Conservation (phyloP, 2,888 invertebrate genomes). For the Pelosia muscerda region DNA sequence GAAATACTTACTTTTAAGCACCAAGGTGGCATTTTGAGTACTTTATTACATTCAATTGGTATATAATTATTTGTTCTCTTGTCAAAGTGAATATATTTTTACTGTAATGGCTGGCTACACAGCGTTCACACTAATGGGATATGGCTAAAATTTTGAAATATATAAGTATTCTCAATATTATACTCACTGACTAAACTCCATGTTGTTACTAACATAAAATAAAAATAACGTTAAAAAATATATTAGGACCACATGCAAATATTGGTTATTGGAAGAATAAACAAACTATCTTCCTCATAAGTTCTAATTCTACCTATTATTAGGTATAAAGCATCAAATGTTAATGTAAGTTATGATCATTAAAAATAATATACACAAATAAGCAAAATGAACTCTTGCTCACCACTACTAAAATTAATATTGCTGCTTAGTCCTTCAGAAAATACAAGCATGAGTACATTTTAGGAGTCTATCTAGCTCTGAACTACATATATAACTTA, state of each 20-base stretch:
- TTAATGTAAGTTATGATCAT: too few relatives aligned
- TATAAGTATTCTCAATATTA: too few relatives aligned
- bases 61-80: not conserved
- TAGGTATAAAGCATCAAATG: not conserved
- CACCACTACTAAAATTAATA: not conserved
- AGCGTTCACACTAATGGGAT: too few relatives aligned
- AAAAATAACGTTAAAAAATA: too few relatives aligned
- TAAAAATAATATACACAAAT: too few relatives aligned
- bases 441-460: not conserved
- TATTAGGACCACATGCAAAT: too few relatives aligned
- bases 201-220: not conserved
- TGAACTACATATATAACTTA: not conserved
- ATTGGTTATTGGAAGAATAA: not conserved
- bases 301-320: not conserved
- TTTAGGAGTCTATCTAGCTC: not conserved
- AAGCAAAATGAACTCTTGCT: too few relatives aligned
- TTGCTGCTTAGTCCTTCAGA: not conserved
- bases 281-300: not conserved
- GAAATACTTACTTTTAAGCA: conserved; percentile 10
- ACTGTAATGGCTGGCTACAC: not conserved
- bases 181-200: too few relatives aligned
- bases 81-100: not conserved
- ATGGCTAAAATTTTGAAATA: too few relatives aligned
- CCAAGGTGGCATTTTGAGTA: conserved; percentile 12
- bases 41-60: conserved; percentile 18